Conservation (phyloP, 1,140 invertebrate genomes). For the Brachionus sp. region DNA sequence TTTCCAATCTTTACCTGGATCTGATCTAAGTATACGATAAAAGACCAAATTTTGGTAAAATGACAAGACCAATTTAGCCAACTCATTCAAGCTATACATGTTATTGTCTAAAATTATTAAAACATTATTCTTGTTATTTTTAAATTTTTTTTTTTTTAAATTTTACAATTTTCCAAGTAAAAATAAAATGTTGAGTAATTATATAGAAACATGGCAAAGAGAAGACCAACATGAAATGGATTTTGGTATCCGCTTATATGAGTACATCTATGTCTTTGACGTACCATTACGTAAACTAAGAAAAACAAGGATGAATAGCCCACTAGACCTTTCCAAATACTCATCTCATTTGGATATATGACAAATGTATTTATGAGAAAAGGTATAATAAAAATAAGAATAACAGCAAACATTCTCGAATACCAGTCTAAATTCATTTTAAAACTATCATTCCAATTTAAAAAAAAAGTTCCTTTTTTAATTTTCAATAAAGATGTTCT, state of each 20-base stretch:
- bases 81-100: neutral
- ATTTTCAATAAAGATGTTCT: constrained; percentile 13
- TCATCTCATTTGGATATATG: constrained; percentile 21
- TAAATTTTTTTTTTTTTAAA: neutral
- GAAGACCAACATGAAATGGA: neutral
- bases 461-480: constrained; percentile 27
- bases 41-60: neutral
- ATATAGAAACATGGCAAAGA: neutral
- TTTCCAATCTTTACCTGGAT: neutral
- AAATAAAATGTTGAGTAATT: neutral
- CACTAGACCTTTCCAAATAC: neutral
- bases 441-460: constrained; percentile 10
- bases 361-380: constrained; percentile 27
- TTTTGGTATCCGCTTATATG: constrained; percentile 42
- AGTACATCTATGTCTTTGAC: constrained; percentile 1
- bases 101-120: neutral
- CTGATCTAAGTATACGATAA: neutral
- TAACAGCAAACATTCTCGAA: neutral
- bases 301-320: neutral
- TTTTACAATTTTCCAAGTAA: neutral
- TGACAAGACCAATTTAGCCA: neutral
- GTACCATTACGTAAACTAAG: neutral
- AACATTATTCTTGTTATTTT: neutral
- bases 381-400: neutral
- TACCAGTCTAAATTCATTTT: constrained; percentile 33